Evolutionary conservation across 2,113 vertebrate species (phyloP).

Genomic region (Pollachius pollachius): DNA sequence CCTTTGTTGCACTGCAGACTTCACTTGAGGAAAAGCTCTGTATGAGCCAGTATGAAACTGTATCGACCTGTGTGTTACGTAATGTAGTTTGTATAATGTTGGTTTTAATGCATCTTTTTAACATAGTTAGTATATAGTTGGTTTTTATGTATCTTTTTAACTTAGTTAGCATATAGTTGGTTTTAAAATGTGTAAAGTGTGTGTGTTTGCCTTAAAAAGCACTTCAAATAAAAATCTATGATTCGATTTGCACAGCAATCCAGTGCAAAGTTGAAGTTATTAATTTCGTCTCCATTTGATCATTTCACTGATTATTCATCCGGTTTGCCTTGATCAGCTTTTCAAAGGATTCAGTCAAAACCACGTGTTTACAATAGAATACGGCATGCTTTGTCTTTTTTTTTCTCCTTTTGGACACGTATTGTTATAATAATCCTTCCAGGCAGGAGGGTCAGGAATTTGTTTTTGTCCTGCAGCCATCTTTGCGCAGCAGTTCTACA

Average conservation of each 20-base stretch:
- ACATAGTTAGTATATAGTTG: no score
- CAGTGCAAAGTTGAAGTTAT: background rate
- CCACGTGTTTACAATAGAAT: slow-evolving; percentile 63
- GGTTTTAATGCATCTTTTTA: no score
- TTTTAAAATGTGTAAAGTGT: no score
- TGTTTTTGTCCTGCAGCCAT: background rate
- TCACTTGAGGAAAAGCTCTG: background rate
- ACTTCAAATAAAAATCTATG: no score
- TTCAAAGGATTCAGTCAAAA: slow-evolving; percentile 16
- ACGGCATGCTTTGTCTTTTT: slow-evolving; percentile 40
- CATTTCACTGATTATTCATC: background rate
- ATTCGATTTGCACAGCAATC: no score
- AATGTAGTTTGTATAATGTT: no score
- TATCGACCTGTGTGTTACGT: no score
- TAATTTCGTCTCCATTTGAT: background rate
- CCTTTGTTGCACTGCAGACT: background rate
- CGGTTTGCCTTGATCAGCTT: slow-evolving; percentile 19
- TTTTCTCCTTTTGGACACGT: slow-evolving; percentile 53
- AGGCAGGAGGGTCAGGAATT: slow-evolving; percentile 3
- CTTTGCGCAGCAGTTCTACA: no score
- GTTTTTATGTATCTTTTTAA: no score
- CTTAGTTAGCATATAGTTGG: no score
- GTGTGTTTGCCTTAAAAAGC: no score
- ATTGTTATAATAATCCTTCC: slow-evolving; percentile 27
- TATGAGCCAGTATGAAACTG: background rate